Evolutionary conservation across 1,140 invertebrate species (phyloP).

Genomic region (Polypedilum pembai): DNA sequence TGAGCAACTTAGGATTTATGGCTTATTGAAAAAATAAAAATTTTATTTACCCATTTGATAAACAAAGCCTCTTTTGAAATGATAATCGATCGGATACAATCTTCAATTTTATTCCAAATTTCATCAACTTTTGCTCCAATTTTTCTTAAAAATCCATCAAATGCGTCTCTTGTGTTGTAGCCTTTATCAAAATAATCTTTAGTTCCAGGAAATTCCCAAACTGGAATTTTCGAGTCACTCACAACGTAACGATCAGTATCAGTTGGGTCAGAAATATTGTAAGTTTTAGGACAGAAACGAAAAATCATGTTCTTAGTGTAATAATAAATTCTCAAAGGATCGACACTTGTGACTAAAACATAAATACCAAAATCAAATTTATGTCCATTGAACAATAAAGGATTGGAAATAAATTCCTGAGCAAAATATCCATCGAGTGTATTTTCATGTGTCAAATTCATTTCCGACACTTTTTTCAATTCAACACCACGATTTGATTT

Average conservation of each 20-base stretch:
- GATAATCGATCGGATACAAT: background rate
- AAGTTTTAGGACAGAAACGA: background rate
- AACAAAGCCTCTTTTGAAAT: background rate
- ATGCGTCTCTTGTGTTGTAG: background rate
- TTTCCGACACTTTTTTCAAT: background rate
- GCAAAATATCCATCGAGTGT: background rate
- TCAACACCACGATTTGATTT: background rate
- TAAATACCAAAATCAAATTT: conserved; percentile 16
- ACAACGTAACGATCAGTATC: background rate
- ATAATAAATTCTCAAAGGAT: background rate
- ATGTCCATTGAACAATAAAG: background rate
- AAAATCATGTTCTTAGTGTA: background rate
- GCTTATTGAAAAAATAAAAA: too few species aligned
- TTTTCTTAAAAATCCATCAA: background rate
- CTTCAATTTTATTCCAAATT: background rate
- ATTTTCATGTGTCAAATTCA: background rate
- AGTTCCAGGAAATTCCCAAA: background rate
- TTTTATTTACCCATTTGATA: background rate
- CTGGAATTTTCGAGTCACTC: background rate
- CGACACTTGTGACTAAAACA: background rate
- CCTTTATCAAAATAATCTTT: background rate
- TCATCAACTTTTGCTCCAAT: background rate
- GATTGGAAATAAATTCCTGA: background rate
- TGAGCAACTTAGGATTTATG: too few species aligned
- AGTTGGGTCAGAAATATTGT: background rate